These are phyloP conservation scores for Propithecus coquereli DNA, from an alignment of 2,113 vertebrate species.

Conservation along the genomic window DNA sequence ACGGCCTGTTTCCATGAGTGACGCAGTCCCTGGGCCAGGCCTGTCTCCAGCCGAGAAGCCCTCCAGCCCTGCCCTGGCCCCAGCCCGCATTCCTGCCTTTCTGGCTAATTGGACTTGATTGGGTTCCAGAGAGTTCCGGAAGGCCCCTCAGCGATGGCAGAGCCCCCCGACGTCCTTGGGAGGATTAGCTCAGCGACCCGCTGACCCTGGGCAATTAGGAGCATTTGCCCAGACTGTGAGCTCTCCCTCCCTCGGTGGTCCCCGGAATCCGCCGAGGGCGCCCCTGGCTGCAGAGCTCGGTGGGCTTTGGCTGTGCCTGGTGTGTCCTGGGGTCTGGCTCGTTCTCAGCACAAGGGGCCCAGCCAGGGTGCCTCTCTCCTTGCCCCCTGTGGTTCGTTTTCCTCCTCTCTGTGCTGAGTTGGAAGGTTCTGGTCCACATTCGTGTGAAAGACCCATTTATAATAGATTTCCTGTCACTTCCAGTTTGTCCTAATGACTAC, in stretches of 20 bases:
- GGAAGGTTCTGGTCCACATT: background rate
- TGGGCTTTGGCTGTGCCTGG: background rate
- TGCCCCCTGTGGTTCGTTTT: background rate
- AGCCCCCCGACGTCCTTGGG: conserved; percentile 59
- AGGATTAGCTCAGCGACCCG: conserved; percentile 51
- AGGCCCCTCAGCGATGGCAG: conserved; percentile 47
- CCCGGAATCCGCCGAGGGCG: conserved; percentile 40
- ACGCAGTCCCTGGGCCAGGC: too few species aligned
- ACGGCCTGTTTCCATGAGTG: background rate
- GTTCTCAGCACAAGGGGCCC: background rate
- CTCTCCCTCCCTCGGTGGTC: conserved; percentile 28
- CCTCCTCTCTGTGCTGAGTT: background rate
- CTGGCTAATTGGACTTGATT: conserved; percentile 79
- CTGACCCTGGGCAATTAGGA: conserved; percentile 70
- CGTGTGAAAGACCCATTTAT: background rate
- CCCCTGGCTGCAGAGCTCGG: background rate
- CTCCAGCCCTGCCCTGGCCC: conserved; percentile 48
- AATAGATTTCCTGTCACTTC: background rate
- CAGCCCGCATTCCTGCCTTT: conserved; percentile 76
- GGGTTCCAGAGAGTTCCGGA: conserved; percentile 78
- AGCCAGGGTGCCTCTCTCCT: background rate
- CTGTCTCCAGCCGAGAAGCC: conserved; percentile 40
- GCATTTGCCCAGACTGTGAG: conserved; percentile 67
- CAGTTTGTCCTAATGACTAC: background rate
- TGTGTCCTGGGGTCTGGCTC: background rate